phyloP scores from a whole-genome alignment of 2,113 vertebrate genomes.

The Salvelinus namaycush region DNA sequence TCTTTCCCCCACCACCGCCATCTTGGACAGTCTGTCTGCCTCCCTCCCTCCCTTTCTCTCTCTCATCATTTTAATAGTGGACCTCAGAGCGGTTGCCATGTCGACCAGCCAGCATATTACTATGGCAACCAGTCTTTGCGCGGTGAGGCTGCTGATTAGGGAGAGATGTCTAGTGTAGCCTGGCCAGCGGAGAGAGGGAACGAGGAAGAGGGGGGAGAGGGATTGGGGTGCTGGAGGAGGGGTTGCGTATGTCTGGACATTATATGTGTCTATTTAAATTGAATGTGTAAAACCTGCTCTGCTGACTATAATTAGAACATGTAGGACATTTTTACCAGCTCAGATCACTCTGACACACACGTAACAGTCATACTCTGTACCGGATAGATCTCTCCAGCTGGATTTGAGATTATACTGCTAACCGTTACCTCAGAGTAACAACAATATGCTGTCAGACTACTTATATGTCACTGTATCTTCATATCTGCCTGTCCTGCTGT shows the following conservation, averaged over 20 bases:
- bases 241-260: slow-evolving; percentile 59
- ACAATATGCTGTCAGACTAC: background rate
- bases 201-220: slow-evolving; percentile 50
- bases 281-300: slow-evolving; percentile 20
- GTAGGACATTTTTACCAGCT: slow-evolving; percentile 17
- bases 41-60: slow-evolving; percentile 67
- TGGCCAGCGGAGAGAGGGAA: slow-evolving; percentile 68
- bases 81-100: slow-evolving; percentile 99
- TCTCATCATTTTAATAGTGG: slow-evolving; percentile 95
- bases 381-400: no score
- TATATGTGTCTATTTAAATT: slow-evolving; percentile 48
- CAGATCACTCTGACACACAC: background rate
- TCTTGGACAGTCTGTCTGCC: slow-evolving; percentile 59
- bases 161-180: slow-evolving; percentile 80
- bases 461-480: background rate
- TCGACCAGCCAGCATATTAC: slow-evolving; percentile 96
- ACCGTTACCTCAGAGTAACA: background rate
- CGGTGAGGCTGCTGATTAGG: slow-evolving; percentile 87
- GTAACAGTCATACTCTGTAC: background rate
- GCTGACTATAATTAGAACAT: slow-evolving; percentile 32
- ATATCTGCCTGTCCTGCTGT: background rate
- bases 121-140: slow-evolving; percentile 97
- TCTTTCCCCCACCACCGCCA: slow-evolving; percentile 49
- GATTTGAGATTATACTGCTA: background rate
- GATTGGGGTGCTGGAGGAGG: slow-evolving; percentile 58